These are phyloP conservation scores for Diloba caeruleocephala DNA, from an alignment of 2,888 invertebrate genomes.

Conservation along the genomic window DNA sequence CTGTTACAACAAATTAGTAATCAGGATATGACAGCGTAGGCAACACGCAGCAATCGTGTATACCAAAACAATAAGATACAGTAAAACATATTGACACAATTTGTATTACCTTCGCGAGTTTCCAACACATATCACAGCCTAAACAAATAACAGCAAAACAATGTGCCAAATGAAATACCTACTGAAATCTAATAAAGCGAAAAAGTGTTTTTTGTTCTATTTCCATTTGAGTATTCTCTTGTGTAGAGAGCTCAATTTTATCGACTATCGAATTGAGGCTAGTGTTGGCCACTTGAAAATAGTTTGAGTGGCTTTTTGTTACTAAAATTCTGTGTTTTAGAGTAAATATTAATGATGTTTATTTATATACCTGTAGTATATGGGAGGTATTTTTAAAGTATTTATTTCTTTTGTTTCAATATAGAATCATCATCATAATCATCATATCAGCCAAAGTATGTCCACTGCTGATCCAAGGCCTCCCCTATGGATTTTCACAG, in stretches of 20 bases:
- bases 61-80: conserved; percentile 18
- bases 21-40: too few relatives aligned
- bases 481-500: too few relatives aligned
- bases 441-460: too few relatives aligned
- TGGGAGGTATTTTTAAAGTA: too few relatives aligned
- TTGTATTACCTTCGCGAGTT: conserved; percentile 5
- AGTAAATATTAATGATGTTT: too few relatives aligned
- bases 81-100: conserved; percentile 36
- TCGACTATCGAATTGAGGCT: conserved; percentile 36
- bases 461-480: too few relatives aligned
- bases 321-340: conserved; percentile 2
- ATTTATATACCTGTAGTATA: too few relatives aligned
- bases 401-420: too few relatives aligned
- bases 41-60: neutral
- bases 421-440: too few relatives aligned
- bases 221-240: conserved; percentile 20
- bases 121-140: conserved; percentile 18
- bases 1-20: too few relatives aligned
- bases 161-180: conserved; percentile 28
- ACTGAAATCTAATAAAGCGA: conserved; percentile 35
- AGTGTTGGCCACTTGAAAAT: conserved; percentile 15
- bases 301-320: conserved; percentile 3
- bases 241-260: conserved; percentile 23
- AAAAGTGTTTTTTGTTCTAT: conserved; percentile 15
- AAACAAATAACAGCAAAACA: conserved; percentile 20